Conservation (phyloP, 2,113 vertebrate genomes). For the Cichladusa arquata region DNA sequence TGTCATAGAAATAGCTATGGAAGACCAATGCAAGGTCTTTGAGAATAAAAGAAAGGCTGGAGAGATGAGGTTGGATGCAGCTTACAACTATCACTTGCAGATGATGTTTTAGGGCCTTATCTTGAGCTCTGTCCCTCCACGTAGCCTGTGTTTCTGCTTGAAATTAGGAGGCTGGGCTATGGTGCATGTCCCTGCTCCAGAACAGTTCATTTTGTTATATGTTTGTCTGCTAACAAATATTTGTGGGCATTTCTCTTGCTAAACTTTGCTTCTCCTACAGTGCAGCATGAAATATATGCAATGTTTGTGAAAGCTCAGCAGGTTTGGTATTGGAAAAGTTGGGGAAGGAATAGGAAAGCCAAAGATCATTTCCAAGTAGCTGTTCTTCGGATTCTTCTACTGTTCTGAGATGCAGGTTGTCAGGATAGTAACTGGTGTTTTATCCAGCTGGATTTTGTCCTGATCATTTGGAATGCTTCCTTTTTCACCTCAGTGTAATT, state of each 20-base stretch:
- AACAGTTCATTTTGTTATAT: neutral
- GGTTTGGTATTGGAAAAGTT: neutral
- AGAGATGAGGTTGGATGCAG: neutral
- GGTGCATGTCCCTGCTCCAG: neutral
- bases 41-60: neutral
- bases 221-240: neutral
- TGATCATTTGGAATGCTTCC: conserved; percentile 20
- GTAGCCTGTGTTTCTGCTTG: neutral
- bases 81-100: neutral
- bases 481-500: conserved; percentile 6
- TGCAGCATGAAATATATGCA: neutral
- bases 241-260: neutral
- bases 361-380: neutral
- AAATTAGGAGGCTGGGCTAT: neutral
- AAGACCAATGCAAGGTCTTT: neutral
- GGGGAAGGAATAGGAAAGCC: neutral
- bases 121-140: neutral
- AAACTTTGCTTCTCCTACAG: neutral
- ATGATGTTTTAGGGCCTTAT: neutral
- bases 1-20: neutral
- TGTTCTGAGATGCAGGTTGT: neutral
- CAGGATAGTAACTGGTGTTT: neutral
- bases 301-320: neutral
- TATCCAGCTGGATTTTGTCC: neutral
- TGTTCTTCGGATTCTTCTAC: neutral